phyloP scores from a whole-genome alignment of 2,888 invertebrate species.

The Parelbella ahira region DNA sequence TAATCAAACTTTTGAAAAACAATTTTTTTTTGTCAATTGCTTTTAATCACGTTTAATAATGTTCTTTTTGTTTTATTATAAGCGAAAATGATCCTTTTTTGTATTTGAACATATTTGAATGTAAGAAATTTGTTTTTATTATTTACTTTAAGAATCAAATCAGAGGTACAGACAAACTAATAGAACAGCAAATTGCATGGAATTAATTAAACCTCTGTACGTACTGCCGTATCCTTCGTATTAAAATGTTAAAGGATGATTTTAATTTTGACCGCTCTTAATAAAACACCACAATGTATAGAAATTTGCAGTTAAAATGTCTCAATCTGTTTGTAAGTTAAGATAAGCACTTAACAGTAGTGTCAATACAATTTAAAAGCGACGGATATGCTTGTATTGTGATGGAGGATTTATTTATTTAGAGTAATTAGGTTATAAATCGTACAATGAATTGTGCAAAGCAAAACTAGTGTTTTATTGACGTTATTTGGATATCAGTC shows the following conservation, averaged over 20 bases:
- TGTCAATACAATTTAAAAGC: slow-evolving; percentile 31
- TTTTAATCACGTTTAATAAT: neutral
- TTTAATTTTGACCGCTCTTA: slow-evolving; percentile 5
- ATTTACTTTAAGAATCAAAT: neutral
- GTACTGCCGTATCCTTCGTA: slow-evolving; percentile 17
- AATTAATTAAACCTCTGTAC: slow-evolving; percentile 8
- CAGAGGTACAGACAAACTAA: neutral
- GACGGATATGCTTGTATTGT: slow-evolving; percentile 40
- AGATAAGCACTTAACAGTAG: slow-evolving; percentile 18
- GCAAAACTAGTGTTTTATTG: slow-evolving; percentile 11
- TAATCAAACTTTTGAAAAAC: too few species aligned
- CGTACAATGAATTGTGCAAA: slow-evolving; percentile 34
- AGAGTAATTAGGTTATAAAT: slow-evolving; percentile 35
- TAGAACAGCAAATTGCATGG: slow-evolving; percentile 23
- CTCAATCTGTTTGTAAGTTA: slow-evolving; percentile 13
- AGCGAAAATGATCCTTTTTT: neutral
- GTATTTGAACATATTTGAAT: too few species aligned
- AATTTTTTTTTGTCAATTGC: too few species aligned
- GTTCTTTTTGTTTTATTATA: neutral
- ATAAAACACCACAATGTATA: slow-evolving; percentile 14
- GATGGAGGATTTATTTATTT: slow-evolving; percentile 53
- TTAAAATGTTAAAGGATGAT: slow-evolving; percentile 1
- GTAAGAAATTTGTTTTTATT: too few species aligned
- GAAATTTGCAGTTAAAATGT: slow-evolving; percentile 9
- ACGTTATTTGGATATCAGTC: too few species aligned